A percentile compares a stretch with the other conserved stretches of the same genome.
These are phyloP conservation scores for Cinclus mexicanus DNA, from an alignment of 2,113 vertebrate genomes.

Conservation along the genomic window DNA sequence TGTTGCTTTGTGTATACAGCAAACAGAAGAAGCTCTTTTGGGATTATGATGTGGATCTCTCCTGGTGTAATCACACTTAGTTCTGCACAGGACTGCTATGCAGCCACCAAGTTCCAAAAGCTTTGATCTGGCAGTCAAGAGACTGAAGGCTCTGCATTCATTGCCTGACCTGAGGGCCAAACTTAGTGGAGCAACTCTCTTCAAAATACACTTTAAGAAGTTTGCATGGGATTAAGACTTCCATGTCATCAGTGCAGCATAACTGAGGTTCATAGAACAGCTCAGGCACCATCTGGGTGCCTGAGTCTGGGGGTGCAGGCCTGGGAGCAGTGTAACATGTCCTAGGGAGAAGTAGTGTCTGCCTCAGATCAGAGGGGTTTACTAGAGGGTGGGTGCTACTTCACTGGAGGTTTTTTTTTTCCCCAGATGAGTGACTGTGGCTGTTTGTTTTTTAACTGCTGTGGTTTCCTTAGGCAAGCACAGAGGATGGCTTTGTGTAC, in stretches of 20 bases:
- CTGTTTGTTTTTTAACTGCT: background rate
- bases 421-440: background rate
- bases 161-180: background rate
- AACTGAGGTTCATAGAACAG: background rate
- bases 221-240: background rate
- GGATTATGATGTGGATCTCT: background rate
- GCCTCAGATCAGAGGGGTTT: background rate
- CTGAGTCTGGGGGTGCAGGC: background rate
- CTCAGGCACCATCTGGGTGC: background rate
- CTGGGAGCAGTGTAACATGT: background rate
- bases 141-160: background rate
- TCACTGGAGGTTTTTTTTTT: background rate
- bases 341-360: background rate
- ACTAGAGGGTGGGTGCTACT: background rate
- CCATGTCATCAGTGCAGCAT: background rate
- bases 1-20: background rate
- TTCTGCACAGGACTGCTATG: background rate
- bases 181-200: background rate
- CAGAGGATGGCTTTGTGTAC: slow-evolving; percentile 97
- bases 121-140: background rate
- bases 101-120: background rate
- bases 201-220: background rate
- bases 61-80: background rate
- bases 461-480: slow-evolving; percentile 84
- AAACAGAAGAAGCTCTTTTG: background rate